A percentile compares a stretch with the other conserved stretches of the same genome.
phyloP scores from a whole-genome alignment of 2,888 invertebrate species.

The Artemia sp. region DNA sequence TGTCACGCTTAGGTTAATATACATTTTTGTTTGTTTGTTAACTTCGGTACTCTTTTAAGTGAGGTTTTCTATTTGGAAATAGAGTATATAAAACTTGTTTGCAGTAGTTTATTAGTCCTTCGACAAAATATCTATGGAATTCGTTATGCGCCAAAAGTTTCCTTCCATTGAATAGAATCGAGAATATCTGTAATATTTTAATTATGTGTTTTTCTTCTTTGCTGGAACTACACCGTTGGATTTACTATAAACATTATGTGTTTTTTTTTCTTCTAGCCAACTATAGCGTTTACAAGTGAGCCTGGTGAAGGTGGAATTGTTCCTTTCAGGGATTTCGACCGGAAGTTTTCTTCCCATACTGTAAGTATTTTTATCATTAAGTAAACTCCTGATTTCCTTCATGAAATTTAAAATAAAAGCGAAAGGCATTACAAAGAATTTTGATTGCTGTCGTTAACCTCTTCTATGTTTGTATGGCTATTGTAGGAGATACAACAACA shows the following conservation, averaged over 20 bases:
- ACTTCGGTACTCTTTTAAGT: too few relatives aligned
- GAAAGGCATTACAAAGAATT: too few relatives aligned
- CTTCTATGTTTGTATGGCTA: too few relatives aligned
- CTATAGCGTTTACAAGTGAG: conserved; percentile 58
- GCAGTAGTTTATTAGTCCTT: not conserved
- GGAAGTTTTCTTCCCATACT: conserved; percentile 89
- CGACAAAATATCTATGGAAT: not conserved
- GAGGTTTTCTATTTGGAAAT: too few relatives aligned
- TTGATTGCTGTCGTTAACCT: too few relatives aligned
- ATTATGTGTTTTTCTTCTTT: too few relatives aligned
- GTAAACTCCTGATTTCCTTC: not conserved
- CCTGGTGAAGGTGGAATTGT: conserved; percentile 92
- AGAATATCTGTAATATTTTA: too few relatives aligned
- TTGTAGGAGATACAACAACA: not conserved
- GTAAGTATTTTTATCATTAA: conserved; percentile 34
- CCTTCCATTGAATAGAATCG: too few relatives aligned
- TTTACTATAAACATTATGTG: not conserved
- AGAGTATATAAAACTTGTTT: too few relatives aligned
- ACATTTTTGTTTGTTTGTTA: too few relatives aligned
- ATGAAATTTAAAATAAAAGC: not conserved
- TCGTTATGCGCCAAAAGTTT: not conserved
- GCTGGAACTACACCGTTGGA: too few relatives aligned
- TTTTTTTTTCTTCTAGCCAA: conserved; percentile 39
- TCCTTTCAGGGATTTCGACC: conserved; percentile 77
- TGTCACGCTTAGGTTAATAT: too few relatives aligned